Evolutionary conservation across 2,797 vertebrate species (phyloP), one percentile per base, ranked within the genome.

Genomic region (Picus viridis): DNA sequence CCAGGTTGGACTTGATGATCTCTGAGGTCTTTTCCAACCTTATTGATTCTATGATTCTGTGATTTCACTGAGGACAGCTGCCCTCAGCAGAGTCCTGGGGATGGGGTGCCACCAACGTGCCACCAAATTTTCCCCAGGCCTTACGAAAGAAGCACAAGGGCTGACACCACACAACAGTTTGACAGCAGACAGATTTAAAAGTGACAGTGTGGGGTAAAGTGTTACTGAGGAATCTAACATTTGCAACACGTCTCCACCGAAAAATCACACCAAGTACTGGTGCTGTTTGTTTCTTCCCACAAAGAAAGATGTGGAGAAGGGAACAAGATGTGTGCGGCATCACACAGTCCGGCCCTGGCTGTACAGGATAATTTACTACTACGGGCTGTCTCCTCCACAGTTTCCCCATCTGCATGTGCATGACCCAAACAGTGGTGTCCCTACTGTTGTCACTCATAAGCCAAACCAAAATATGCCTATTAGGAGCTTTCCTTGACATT

Each of bases 181-280:
- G 92, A 90, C 88, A 94, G 91, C 23, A 93, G 87, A 87, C 88
- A 93, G 86, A 95, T 91, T 95, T 72, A 90, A 84, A 63, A 41
- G 90, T 85, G 83, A 90, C 69, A 91, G 41, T 7, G 51, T 76
- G 83, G 69, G 78, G 65, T 92, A 90, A 95, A 96, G 89, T 4
- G 22, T 94, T 91, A 67, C 63, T 76, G 90, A 67, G 67, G 88
- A 95, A 79, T 30, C 7, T 84, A 95, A 82, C 49, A 57, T 86
- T 92, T 83, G 58, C 82, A 95, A 90, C 71, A 63, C 4, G 0
- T 83, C 49, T 81, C 59, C 47, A 39, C 67, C 70, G 39, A 91
- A 91, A 91, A 80, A 75, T 80, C 80, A 51, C 83, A 92, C 79
- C 51, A 41, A 91, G 32, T 5, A 1, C 18, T 32, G 13, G 24